A percentile compares a stretch with the other conserved stretches of the same genome.
Evolutionary conservation across 2,888 invertebrate species (phyloP).

Genomic region (Pardosa pseudoannulata): DNA sequence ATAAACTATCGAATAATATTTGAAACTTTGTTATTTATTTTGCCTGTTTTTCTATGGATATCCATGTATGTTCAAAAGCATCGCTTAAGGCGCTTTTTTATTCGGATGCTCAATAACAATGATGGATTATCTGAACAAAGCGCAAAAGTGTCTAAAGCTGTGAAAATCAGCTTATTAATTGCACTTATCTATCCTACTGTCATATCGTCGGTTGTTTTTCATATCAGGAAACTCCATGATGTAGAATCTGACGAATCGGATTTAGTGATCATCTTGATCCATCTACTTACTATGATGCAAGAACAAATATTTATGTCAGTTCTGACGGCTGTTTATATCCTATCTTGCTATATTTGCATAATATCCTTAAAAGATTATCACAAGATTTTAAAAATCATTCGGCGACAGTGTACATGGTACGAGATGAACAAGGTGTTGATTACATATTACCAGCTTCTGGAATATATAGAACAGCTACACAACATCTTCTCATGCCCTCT

Average conservation of each 20-base stretch:
- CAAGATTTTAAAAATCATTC: not conserved
- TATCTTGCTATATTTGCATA: not conserved
- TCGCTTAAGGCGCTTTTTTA: not conserved
- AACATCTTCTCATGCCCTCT: not conserved
- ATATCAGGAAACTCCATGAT: not conserved
- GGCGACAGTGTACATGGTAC: not conserved
- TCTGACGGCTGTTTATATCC: not conserved
- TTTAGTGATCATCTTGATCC: not conserved
- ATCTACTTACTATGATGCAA: not conserved
- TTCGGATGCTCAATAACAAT: not conserved
- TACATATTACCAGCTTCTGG: not conserved
- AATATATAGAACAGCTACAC: not conserved
- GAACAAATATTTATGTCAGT: not conserved
- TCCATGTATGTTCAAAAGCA: not conserved
- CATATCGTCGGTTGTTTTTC: not conserved
- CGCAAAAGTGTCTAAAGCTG: not conserved
- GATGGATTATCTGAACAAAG: not conserved
- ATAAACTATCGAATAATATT: not conserved
- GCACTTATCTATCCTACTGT: not conserved
- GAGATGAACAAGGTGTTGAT: not conserved
- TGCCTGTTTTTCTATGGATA: not conserved
- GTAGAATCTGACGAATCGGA: not conserved
- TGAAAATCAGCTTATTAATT: not conserved
- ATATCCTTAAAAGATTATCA: not conserved
- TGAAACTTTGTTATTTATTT: not conserved